Base-by-base conservation (phyloP, 2,888 invertebrate genomes). In the Operophtera brumata region DNA sequence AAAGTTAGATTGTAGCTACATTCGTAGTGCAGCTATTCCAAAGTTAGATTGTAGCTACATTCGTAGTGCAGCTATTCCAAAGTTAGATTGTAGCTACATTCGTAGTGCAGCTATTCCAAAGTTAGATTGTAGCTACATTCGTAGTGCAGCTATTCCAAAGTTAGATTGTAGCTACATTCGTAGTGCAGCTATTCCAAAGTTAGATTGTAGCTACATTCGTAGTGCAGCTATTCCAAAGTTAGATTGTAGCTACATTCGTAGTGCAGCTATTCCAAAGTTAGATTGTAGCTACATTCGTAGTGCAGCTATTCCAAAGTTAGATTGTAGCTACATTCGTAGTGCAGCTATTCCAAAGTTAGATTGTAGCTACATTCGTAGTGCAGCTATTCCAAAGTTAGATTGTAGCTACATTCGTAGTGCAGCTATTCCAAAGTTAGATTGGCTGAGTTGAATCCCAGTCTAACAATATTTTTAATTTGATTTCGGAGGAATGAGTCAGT, bases 341-440 rank as follows among this genome's bases (percentile, higher is more conserved):
- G 47, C 47, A 65, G 64, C 75, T 74, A 78, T 80, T 75, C 65
- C 69, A 54, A 84, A 85, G 83, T 84, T 85, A 82, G 78, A 85
- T 85, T 84, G 78, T n/a, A 25, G n/a, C 12, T 37, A 25, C 37
- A 37, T 44, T 39, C 42, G 40, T 46, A 52, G 41, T 57, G 47
- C 47, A 65, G 64, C 75, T 74, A 78, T 80, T 75, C 65, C 69
- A 54, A 84, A 85, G 83, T 84, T 85, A 82, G 78, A n/a, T n/a
- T n/a, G n/a, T n/a, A 25, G n/a, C 12, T 37, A 25, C 37, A 37
- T 44, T 39, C 42, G 40, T 46, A 52, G 41, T 57, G 47, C 47
- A 65, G 64, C 75, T 74, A 78, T 80, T 75, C 65, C 69, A 54
- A 84, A 85, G 83, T 84, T 85, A 82, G 78, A 85, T 85, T 84